Percentiles rank a stretch among this genome's conserved stretches.
phyloP scores from a whole-genome alignment of 2,888 invertebrate species.

The Crematogaster levior region DNA sequence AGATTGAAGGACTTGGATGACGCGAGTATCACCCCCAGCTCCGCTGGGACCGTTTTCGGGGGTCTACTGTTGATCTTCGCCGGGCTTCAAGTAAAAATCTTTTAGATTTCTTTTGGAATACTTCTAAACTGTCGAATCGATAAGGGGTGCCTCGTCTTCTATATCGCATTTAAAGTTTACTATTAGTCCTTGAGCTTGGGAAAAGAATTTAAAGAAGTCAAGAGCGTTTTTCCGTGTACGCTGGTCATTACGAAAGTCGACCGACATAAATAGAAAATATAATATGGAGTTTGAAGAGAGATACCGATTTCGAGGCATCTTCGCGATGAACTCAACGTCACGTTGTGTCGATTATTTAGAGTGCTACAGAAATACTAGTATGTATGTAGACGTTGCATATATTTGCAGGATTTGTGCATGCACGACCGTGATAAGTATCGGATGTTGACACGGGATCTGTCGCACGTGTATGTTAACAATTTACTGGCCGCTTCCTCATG shows the following conservation, averaged over 20 bases:
- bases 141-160: no score
- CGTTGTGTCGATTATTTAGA: neutral
- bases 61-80: slow-evolving; percentile 83
- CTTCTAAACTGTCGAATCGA: neutral
- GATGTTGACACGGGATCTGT: neutral
- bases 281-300: no score
- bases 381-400: neutral
- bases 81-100: slow-evolving; percentile 79
- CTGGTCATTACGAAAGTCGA: neutral
- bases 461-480: slow-evolving; percentile 72
- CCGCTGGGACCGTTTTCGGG: slow-evolving; percentile 77
- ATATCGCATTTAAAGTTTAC: no score
- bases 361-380: neutral
- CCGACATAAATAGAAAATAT: neutral
- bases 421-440: neutral
- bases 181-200: no score
- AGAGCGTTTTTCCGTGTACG: no score
- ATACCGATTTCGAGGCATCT: neutral
- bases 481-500: slow-evolving; percentile 74
- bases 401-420: slow-evolving; percentile 54
- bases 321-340: neutral
- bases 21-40: slow-evolving; percentile 80
- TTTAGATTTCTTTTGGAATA: neutral
- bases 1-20: slow-evolving; percentile 81
- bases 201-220: neutral